Conservation (phyloP, 2,113 vertebrate genomes). For the Elachura formosa region DNA sequence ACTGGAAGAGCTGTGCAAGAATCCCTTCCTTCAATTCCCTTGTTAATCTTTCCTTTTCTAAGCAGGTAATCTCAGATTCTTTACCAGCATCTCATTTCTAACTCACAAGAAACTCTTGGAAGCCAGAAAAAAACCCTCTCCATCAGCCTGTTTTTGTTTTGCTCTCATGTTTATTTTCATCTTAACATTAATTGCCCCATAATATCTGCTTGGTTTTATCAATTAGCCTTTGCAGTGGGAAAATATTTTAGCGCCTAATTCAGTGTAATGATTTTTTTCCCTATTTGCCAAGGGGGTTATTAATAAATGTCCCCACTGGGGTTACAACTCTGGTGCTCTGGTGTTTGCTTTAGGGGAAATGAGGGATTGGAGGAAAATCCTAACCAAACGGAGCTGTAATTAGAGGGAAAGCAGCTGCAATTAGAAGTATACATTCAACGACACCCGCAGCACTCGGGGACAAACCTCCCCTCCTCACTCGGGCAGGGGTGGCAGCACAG, state of each 20-base stretch:
- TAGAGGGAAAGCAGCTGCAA: slow-evolving; percentile 79
- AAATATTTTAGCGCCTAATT: slow-evolving; percentile 72
- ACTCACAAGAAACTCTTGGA: neutral
- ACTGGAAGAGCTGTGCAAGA: neutral
- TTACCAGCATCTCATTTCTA: slow-evolving; percentile 4
- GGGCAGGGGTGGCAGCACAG: neutral
- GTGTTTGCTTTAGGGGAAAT: slow-evolving; percentile 80
- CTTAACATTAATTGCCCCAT: slow-evolving; percentile 69
- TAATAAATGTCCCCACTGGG: slow-evolving; percentile 79
- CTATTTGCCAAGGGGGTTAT: slow-evolving; percentile 76
- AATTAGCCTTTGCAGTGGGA: slow-evolving; percentile 74
- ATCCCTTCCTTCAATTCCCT: neutral
- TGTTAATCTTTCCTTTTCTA: neutral
- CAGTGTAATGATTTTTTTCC: slow-evolving; percentile 75
- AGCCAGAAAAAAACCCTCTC: neutral
- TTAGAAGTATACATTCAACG: slow-evolving; percentile 75
- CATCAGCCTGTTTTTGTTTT: slow-evolving; percentile 60
- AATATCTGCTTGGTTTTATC: slow-evolving; percentile 65
- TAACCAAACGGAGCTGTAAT: slow-evolving; percentile 79
- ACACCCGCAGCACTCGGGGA: neutral
- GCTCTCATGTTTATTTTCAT: slow-evolving; percentile 46
- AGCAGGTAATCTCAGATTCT: slow-evolving; percentile 34
- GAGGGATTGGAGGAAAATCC: slow-evolving; percentile 79
- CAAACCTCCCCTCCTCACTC: neutral
- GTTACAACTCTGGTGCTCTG: slow-evolving; percentile 72